Evolutionary conservation across 2,113 vertebrate species (phyloP).

Genomic region (Cynoglossus semilaevis): DNA sequence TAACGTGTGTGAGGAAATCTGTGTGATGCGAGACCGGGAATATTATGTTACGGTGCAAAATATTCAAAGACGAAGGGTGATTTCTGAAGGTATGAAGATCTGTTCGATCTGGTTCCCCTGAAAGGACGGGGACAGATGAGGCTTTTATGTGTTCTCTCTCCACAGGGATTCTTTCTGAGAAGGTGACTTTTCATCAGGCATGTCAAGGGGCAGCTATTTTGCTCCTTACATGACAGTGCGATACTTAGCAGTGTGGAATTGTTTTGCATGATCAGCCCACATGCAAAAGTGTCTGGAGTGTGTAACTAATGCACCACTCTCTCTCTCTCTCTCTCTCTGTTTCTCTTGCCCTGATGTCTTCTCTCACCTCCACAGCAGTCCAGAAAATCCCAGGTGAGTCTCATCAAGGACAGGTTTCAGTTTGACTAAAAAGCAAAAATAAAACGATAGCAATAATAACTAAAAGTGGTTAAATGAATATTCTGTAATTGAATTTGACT

Average conservation of each 20-base stretch:
- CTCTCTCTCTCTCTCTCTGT: slow-evolving; percentile 68
- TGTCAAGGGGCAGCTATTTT: slow-evolving; percentile 68
- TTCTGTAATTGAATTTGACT: not conserved
- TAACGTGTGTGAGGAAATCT: slow-evolving; percentile 59
- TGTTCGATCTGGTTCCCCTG: slow-evolving; percentile 66
- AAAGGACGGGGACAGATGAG: slow-evolving; percentile 72
- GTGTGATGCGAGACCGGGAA: slow-evolving; percentile 65
- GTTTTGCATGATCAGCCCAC: slow-evolving; percentile 79
- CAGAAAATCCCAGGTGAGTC: slow-evolving; percentile 93
- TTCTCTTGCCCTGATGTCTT: slow-evolving; percentile 43
- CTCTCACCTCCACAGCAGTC: slow-evolving; percentile 78
- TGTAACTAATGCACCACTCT: slow-evolving; percentile 73
- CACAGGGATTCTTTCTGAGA: slow-evolving; percentile 46
- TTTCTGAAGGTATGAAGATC: slow-evolving; percentile 30
- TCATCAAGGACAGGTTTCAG: slow-evolving; percentile 8
- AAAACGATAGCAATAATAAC: no score
- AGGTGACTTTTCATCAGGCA: slow-evolving; percentile 55
- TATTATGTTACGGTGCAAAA: slow-evolving; percentile 54
- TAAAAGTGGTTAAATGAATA: no score
- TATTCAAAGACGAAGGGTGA: slow-evolving; percentile 64
- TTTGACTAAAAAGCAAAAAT: not conserved
- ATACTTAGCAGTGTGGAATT: slow-evolving; percentile 41
- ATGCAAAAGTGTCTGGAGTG: slow-evolving; percentile 84
- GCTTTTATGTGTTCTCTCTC: slow-evolving; percentile 49
- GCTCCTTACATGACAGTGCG: slow-evolving; percentile 72